phyloP scores from a whole-genome alignment of 2,113 vertebrate genomes.

The Lutjanus erythropterus region DNA sequence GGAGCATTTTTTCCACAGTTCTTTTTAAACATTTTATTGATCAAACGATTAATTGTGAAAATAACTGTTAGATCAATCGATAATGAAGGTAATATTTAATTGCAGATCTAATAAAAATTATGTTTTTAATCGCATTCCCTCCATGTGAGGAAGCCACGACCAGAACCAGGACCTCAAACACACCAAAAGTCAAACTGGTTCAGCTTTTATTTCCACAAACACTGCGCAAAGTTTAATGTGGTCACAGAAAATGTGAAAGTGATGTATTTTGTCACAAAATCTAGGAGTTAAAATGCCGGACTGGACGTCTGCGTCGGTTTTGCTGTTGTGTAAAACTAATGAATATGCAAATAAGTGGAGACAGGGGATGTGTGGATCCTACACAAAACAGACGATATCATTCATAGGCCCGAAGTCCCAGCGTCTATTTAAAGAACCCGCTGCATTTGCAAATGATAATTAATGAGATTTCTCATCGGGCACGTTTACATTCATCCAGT shows the following conservation, averaged over 20 bases:
- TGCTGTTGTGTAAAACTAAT: slow-evolving; percentile 59
- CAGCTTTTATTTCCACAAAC: background rate
- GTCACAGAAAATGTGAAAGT: background rate
- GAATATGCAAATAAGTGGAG: slow-evolving; percentile 65
- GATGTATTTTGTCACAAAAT: background rate
- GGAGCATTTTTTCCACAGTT: too few relatives aligned
- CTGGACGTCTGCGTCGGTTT: slow-evolving; percentile 9
- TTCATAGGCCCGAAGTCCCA: slow-evolving; percentile 23
- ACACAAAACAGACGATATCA: slow-evolving; percentile 36
- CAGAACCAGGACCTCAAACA: slow-evolving; percentile 16
- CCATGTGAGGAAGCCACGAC: background rate
- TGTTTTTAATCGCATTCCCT: background rate
- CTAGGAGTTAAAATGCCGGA: background rate
- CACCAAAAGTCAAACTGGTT: background rate
- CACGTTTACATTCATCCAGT: slow-evolving; percentile 64
- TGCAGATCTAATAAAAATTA: too few relatives aligned
- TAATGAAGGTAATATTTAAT: too few relatives aligned
- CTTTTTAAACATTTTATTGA: too few relatives aligned
- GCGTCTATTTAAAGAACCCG: slow-evolving; percentile 51
- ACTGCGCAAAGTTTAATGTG: background rate
- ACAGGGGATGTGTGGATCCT: slow-evolving; percentile 41
- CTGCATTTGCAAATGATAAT: slow-evolving; percentile 69
- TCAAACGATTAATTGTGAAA: too few relatives aligned
- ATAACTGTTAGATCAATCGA: too few relatives aligned
- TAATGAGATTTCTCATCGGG: slow-evolving; percentile 66